phyloP scores from a whole-genome alignment of 2,888 invertebrate genomes.

The Liopterus haemorrhoidalis region DNA sequence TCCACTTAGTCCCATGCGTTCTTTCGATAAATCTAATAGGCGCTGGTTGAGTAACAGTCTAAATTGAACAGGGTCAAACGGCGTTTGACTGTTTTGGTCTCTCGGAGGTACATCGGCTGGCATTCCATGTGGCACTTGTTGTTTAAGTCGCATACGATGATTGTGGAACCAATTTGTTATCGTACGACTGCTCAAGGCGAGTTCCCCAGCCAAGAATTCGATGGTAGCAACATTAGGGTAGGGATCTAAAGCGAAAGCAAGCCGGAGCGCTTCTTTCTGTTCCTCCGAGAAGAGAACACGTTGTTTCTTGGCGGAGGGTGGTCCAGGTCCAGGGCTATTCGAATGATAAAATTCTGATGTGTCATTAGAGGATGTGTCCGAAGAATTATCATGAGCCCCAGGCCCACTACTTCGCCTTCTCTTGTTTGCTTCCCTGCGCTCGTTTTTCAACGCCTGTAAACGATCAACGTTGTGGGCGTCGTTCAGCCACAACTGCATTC shows the following conservation, averaged over 20 bases:
- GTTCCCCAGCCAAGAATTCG: conserved; percentile 87
- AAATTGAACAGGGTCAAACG: conserved; percentile 90
- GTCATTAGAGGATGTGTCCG: conserved; percentile 82
- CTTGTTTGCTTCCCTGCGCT: conserved; percentile 85
- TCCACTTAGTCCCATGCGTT: conserved; percentile 70
- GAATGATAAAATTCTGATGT: conserved; percentile 85
- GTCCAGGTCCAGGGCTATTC: conserved; percentile 75
- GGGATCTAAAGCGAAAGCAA: conserved; percentile 93
- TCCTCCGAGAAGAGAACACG: conserved; percentile 96
- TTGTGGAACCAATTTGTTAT: conserved; percentile 99
- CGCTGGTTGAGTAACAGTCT: conserved; percentile 82
- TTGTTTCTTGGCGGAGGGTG: conserved; percentile 87
- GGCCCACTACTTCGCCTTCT: conserved; percentile 78
- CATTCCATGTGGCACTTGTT: conserved; percentile 70
- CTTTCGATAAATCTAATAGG: conserved; percentile 79
- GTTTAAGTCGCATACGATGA: conserved; percentile 96
- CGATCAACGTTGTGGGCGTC: conserved; percentile 93
- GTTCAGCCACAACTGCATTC: conserved; percentile 95
- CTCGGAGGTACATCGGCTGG: conserved; percentile 68
- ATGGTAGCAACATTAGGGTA: conserved; percentile 96
- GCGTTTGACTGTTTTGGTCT: conserved; percentile 61
- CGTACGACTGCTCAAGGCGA: conserved; percentile 87
- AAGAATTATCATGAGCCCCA: conserved; percentile 77
- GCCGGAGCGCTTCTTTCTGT: conserved; percentile 90
- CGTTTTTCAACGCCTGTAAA: conserved; percentile 84